Evolutionary conservation across 1,140 invertebrate genomes (phyloP).

Genomic region (Andrena cerasifolii): DNA sequence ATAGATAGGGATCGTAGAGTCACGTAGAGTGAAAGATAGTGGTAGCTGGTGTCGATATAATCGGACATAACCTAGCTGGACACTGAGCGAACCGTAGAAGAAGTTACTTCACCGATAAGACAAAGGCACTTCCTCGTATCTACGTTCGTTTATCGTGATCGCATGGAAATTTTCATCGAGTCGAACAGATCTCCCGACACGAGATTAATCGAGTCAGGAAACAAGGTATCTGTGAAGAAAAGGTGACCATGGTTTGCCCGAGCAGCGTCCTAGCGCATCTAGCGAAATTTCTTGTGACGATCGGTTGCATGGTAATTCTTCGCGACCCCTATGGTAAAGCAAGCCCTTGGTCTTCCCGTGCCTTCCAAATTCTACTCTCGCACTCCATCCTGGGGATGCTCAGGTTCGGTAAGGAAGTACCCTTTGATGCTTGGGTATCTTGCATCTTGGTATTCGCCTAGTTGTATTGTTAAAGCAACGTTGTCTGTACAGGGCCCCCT

Average conservation of each 20-base stretch:
- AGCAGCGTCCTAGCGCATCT: slow-evolving; percentile 75
- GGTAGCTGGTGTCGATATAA: not conserved
- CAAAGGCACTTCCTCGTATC: not conserved
- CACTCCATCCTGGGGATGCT: slow-evolving; percentile 77
- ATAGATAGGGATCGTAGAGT: no score
- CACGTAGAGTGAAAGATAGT: not conserved
- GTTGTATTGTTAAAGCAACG: slow-evolving; percentile 28
- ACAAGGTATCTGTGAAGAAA: not conserved
- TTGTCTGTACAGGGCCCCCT: slow-evolving; percentile 41
- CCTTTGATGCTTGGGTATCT: slow-evolving; percentile 4
- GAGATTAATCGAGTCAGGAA: slow-evolving; percentile 17
- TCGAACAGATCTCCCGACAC: not conserved
- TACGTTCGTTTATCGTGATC: not conserved
- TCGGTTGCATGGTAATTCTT: slow-evolving; percentile 74
- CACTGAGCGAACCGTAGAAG: not conserved
- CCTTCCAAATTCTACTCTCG: slow-evolving; percentile 75
- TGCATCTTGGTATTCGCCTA: slow-evolving; percentile 26
- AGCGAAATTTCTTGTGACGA: slow-evolving; percentile 74
- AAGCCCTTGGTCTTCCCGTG: slow-evolving; percentile 72
- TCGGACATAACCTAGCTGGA: not conserved
- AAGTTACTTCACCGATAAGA: not conserved
- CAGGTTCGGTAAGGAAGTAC: slow-evolving; percentile 74
- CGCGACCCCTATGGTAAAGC: slow-evolving; percentile 64
- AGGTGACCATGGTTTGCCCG: slow-evolving; percentile 74
- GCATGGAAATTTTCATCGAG: slow-evolving; percentile 16